Percentiles rank a stretch among this genome's conserved stretches.
Conservation (phyloP, 2,797 vertebrate species). For the Megalops cyprinoides region DNA sequence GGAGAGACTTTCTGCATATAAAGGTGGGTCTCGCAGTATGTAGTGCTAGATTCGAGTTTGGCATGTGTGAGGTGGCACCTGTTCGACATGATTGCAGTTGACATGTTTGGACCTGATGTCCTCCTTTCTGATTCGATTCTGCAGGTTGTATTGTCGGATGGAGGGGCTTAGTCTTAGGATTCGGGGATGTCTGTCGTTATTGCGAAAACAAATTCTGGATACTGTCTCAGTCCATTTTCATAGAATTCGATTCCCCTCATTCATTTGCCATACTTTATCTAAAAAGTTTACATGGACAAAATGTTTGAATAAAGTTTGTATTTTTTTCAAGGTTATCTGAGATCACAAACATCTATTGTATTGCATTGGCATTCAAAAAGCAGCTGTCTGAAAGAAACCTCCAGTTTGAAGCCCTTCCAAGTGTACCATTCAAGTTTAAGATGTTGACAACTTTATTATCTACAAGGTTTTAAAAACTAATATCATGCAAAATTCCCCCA, state of each 20-base stretch:
- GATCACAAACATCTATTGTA: constrained; percentile 1
- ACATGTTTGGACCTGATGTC: not conserved
- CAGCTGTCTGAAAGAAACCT: not conserved
- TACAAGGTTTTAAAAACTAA: not conserved
- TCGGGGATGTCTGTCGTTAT: not conserved
- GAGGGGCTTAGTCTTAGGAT: not conserved
- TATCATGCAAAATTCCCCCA: not conserved
- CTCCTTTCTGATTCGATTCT: not conserved
- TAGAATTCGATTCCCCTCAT: constrained; percentile 43
- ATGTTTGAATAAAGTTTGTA: constrained; percentile 29
- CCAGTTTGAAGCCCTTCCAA: too few species aligned
- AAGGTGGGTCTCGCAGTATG: too few species aligned
- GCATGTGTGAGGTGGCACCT: not conserved
- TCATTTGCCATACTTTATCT: constrained; percentile 57
- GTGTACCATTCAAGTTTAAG: not conserved
- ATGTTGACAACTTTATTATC: not conserved
- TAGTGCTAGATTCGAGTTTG: not conserved
- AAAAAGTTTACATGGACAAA: constrained; percentile 66
- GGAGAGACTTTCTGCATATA: too few species aligned
- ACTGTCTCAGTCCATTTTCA: not conserved
- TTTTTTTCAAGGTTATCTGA: constrained; percentile 62
- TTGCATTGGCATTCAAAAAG: not conserved
- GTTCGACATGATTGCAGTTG: not conserved
- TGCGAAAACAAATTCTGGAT: not conserved
- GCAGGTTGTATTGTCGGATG: not conserved